A percentile compares a stretch with the other conserved stretches of the same genome.
These are phyloP conservation scores for Molossus molossus DNA, from an alignment of 2,797 vertebrate species.

Conservation along the genomic window DNA sequence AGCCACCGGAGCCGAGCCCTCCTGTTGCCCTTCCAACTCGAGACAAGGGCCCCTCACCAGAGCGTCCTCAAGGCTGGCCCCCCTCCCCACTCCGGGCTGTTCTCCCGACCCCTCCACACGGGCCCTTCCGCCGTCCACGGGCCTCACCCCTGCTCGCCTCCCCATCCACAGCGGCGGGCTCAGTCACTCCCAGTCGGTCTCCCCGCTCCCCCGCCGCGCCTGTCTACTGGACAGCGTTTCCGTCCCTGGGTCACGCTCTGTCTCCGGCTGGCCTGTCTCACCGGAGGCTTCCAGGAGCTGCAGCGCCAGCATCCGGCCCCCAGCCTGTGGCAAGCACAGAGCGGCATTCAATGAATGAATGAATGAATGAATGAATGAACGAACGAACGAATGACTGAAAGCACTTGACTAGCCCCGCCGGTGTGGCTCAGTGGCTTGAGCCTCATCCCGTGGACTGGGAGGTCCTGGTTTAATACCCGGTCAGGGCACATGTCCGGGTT, in stretches of 20 bases:
- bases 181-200: accelerated
- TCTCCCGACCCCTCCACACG: neutral
- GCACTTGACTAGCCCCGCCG: neutral
- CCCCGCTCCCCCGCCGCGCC: neutral
- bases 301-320: neutral
- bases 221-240: accelerated
- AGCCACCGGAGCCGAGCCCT: accelerated
- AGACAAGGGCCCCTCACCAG: neutral
- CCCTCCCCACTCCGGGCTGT: accelerated
- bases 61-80: neutral
- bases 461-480: no score
- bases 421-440: no score
- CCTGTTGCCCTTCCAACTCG: neutral
- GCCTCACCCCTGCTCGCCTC: neutral
- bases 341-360: neutral
- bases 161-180: accelerated
- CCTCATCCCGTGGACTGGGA: no score
- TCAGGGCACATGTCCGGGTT: no score
- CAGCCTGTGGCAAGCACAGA: no score
- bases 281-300: neutral
- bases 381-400: neutral
- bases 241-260: neutral
- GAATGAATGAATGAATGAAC: no score
- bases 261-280: neutral
- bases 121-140: neutral